Base-by-base conservation (phyloP, 1,140 invertebrate species). In the Panagrolaimus sp. region DNA sequence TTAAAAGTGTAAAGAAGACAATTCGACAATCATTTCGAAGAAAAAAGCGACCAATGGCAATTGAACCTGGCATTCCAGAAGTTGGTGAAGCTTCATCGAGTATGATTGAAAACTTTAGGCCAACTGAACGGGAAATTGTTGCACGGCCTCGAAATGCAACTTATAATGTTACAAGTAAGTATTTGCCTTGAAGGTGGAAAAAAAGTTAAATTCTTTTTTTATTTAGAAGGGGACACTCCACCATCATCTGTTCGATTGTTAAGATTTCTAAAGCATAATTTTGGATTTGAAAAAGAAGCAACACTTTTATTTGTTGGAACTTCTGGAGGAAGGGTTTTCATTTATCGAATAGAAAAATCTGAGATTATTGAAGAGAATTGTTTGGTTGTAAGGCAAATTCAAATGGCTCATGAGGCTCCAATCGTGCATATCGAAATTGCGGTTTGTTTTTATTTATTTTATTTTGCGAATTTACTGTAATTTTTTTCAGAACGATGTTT, bases 1-100 rank as follows among this genome's bases (percentile, higher is more conserved):
- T 74, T 43, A 74, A 74, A 64, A 74, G 73, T 63, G 73, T 74
- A 4, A 74, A 74, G 24, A 76, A 75, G 28, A 65, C 73, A 14
- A 76, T 74, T 38, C 66, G 73, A 28, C 73, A 74, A 38, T 74
- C 73, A 21, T 74, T 74, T 65, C 48, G 73, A 28, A 63, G 71
- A 28, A 74, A 71, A 28, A 62, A 69, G 15, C 21, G 38, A 24
- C 46, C 38, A 32, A 43, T 43, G n/a, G 66, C 71, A 12, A 48
- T 73, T 43, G 26, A 47, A 45, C 14, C 69, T 73, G 28, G 67
- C 58, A 14, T 71, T 26, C 1, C 73, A 58, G 17, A 43, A 44
- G 44, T 17, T n/a, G 15, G 73, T 70, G 48, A 58, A 21, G 28
- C 52, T 32, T n/a, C 12, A 71, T 48, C 43, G 32, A 71, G 21